Evolutionary conservation across 2,113 vertebrate species (phyloP).

Genomic region (Alexandromys fortis): DNA sequence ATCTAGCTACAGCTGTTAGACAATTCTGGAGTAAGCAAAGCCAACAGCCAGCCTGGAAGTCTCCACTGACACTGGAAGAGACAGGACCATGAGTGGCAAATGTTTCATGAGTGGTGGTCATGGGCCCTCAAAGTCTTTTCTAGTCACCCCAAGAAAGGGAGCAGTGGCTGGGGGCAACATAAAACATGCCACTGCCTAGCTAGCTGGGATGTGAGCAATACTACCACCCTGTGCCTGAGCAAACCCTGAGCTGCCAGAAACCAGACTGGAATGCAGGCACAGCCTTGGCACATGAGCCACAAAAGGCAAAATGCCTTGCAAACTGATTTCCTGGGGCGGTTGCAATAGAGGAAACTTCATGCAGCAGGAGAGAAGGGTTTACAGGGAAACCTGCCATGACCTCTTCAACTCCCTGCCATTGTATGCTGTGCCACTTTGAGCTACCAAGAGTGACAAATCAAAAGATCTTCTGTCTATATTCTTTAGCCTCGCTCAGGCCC

Average conservation of each 20-base stretch:
- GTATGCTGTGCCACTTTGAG: neutral
- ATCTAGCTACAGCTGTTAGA: neutral
- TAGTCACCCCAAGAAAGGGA: neutral
- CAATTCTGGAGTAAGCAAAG: neutral
- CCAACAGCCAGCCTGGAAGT: neutral
- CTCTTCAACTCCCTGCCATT: neutral
- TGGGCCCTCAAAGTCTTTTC: neutral
- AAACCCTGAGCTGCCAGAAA: neutral
- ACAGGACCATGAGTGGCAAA: neutral
- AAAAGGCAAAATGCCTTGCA: neutral
- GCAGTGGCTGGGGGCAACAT: neutral
- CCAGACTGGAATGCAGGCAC: neutral
- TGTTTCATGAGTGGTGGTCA: neutral
- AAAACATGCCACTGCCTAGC: too few relatives aligned
- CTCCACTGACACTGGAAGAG: neutral
- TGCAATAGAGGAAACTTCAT: neutral
- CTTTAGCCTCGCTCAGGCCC: neutral
- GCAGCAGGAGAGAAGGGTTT: neutral
- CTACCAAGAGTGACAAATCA: neutral
- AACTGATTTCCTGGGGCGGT: neutral
- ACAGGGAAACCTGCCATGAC: neutral
- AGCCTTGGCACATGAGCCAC: neutral
- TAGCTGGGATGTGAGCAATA: neutral
- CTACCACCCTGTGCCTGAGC: neutral
- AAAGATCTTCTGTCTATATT: neutral